phyloP scores from a whole-genome alignment of 1,140 invertebrate genomes.

The Belonocnema kinseyi region DNA sequence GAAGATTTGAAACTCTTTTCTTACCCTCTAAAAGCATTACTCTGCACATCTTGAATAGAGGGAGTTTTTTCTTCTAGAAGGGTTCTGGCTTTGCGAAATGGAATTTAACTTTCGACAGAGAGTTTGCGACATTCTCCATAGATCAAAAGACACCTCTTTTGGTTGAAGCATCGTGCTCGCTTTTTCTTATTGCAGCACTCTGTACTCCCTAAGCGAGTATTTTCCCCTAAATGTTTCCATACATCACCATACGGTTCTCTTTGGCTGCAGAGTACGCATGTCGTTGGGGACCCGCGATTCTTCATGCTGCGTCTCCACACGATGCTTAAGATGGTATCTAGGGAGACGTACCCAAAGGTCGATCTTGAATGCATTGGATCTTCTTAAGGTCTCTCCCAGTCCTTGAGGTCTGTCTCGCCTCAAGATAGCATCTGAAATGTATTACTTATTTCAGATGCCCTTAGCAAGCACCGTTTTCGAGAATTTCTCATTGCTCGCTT shows the following conservation, averaged over 20 bases:
- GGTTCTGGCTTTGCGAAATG: background rate
- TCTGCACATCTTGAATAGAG: background rate
- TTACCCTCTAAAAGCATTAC: too few relatives aligned
- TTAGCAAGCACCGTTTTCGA: constrained; percentile 5
- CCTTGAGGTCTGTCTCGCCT: constrained; percentile 18
- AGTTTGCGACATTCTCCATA: constrained; percentile 21
- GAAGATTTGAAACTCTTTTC: too few relatives aligned
- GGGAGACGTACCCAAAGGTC: constrained; percentile 24
- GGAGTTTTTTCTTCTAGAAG: background rate
- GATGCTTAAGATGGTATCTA: constrained; percentile 17
- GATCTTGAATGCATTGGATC: constrained; percentile 6
- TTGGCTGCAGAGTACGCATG: constrained; percentile 3
- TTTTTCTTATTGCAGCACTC: constrained; percentile 8
- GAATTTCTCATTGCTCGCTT: constrained; percentile 26
- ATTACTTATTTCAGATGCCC: constrained; percentile 30
- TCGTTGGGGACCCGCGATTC: constrained; percentile 8
- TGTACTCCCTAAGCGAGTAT: constrained; percentile 20
- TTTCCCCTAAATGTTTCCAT: constrained; percentile 6
- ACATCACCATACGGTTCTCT: constrained; percentile 13
- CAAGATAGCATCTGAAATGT: constrained; percentile 16
- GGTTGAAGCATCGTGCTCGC: constrained; percentile 14
- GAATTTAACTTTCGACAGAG: constrained; percentile 19
- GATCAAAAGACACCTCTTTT: constrained; percentile 18
- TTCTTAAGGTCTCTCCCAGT: constrained; percentile 22
- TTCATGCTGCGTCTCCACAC: constrained; percentile 30